Evolutionary conservation across 1,140 invertebrate genomes (phyloP), one percentile per base, ranked within the genome.

Genomic region (Lordiphosa clarofinis): DNA sequence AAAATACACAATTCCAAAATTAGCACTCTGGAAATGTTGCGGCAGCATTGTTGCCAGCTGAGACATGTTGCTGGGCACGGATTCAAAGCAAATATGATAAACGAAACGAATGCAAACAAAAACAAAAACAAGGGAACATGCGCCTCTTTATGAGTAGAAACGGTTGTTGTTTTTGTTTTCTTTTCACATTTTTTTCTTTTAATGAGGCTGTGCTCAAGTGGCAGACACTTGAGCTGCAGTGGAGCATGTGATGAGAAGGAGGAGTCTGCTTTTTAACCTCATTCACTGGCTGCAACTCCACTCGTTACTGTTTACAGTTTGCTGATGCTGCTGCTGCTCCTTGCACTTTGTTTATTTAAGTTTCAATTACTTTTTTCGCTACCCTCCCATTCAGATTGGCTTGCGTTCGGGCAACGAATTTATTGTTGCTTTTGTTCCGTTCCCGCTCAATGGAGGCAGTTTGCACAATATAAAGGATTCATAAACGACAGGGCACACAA

Each of bases 171-270:
- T 60, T 65, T 60, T 55, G 43, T 59, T 54, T 65, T 50, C 11
- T 44, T 43, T 43, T 46, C 2, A 4, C 12, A 11, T 12, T 44
- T 44, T 44, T 44, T 44, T 44, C 21, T 56, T 56, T 61, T 75
- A 75, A 75, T 75, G 72, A 75, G 72, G 61, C 73, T 75, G 72
- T 75, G 65, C 65, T 61, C 72, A 75, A 75, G 72, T 75, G 72
- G 71, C 72, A 46, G 63, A 31, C 58, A 37, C 72, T 75, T 75
- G 52, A 65, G 52, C 43, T 52, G 15, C 21, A 53, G 42, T 53
- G 54, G 31, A 37, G 60, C 53, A 48, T 54, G 63, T 52, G 50
- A 60, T 46, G 43, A 9, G 43, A 33, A 46, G 31, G 24, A 31
- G 43, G 31, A 5, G 48, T 37, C 19, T 28, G 61, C 48, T 50